A percentile compares a stretch with the other conserved stretches of the same genome.
phyloP scores from a whole-genome alignment of 2,888 invertebrate species.

The Pterostichus niger region DNA sequence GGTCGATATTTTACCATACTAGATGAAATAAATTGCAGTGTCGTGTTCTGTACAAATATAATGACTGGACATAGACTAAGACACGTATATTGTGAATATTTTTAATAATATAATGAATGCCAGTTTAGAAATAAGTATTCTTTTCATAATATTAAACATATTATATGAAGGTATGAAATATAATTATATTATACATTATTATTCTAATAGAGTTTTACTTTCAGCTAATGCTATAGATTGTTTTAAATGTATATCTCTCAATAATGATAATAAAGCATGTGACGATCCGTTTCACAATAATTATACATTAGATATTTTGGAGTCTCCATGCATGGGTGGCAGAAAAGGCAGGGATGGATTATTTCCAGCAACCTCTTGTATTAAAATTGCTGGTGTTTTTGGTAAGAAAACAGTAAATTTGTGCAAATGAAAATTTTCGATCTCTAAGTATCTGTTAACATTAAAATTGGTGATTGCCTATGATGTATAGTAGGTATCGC shows the following conservation, averaged over 20 bases:
- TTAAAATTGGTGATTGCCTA: no score
- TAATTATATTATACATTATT: not conserved
- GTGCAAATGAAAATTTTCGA: not conserved
- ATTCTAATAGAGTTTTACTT: conserved; percentile 61
- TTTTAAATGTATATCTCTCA: conserved; percentile 97
- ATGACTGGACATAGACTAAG: conserved; percentile 15
- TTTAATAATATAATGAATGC: conserved; percentile 51
- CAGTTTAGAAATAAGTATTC: conserved; percentile 38
- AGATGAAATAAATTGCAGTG: conserved; percentile 24
- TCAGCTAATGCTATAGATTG: conserved; percentile 90
- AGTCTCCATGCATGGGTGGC: conserved; percentile 96
- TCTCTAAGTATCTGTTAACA: not conserved
- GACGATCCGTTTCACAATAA: conserved; percentile 98
- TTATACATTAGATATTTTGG: conserved; percentile 89
- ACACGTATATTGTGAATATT: not conserved
- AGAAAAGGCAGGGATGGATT: conserved; percentile 94
- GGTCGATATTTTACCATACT: conserved; percentile 49
- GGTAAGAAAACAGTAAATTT: conserved; percentile 80
- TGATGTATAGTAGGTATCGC: no score
- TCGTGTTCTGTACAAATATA: conserved; percentile 1
- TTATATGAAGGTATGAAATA: conserved; percentile 44
- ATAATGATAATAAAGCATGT: conserved; percentile 91
- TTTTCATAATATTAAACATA: conserved; percentile 51
- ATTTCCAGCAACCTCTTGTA: conserved; percentile 98
- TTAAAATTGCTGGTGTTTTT: conserved; percentile 95